Evolutionary conservation across 2,888 invertebrate genomes (phyloP).

Genomic region (Pecten maximus): DNA sequence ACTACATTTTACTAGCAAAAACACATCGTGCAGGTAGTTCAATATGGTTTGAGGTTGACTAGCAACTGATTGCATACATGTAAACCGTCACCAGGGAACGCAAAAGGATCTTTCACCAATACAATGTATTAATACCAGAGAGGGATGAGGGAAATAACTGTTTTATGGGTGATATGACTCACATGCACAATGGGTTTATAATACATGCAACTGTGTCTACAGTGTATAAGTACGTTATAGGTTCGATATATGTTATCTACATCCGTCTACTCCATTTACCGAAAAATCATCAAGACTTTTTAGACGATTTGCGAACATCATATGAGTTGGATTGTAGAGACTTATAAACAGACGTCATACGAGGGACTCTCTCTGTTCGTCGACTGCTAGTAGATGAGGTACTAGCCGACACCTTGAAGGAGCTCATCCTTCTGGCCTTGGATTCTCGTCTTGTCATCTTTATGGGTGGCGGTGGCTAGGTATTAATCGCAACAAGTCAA

Average conservation of each 20-base stretch:
- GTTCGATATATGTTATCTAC: not conserved
- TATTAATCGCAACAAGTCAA: not conserved
- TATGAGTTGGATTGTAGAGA: slow-evolving; percentile 5
- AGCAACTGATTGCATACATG: not conserved
- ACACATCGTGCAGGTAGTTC: not conserved
- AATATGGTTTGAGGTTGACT: not conserved
- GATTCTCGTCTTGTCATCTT: not conserved
- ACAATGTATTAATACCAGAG: not conserved
- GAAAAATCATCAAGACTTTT: not conserved
- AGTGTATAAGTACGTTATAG: not conserved
- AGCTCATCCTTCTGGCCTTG: slow-evolving; percentile 8
- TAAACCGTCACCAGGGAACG: not conserved
- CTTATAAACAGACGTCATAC: slow-evolving; percentile 18
- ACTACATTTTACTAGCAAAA: not conserved
- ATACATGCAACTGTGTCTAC: not conserved
- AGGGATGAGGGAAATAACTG: not conserved
- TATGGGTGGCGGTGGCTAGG: not conserved
- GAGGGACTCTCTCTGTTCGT: not conserved
- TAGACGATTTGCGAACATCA: slow-evolving; percentile 26
- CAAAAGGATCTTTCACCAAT: not conserved
- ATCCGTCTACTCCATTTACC: not conserved
- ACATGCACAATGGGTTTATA: not conserved
- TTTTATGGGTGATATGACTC: not conserved
- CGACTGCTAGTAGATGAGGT: not conserved
- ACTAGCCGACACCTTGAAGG: slow-evolving; percentile 18